Conservation (phyloP, 2,888 invertebrate genomes). For the Hybos culiciformis region DNA sequence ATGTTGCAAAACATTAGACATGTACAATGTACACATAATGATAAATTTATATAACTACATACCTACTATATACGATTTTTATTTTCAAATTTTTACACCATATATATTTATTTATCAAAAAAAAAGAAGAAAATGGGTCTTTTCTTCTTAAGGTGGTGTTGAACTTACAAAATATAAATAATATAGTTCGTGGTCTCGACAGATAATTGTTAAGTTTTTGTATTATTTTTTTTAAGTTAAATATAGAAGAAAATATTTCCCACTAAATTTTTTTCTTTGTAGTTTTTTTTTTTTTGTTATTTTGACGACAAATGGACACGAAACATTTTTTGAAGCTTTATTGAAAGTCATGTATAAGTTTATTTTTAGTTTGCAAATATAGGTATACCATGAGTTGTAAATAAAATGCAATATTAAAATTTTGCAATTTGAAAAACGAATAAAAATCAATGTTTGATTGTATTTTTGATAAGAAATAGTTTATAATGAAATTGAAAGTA, state of each 20-base stretch:
- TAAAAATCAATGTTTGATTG: too few relatives aligned
- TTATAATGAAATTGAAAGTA: too few relatives aligned
- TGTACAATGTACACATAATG: too few relatives aligned
- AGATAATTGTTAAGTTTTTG: neutral
- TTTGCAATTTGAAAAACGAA: too few relatives aligned
- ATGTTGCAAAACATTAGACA: too few relatives aligned
- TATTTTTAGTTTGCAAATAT: neutral
- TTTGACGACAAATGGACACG: neutral
- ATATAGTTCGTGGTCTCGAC: neutral
- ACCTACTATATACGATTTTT: neutral
- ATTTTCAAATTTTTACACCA: neutral
- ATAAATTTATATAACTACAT: neutral
- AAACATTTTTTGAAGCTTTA: too few relatives aligned
- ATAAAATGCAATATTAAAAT: too few relatives aligned
- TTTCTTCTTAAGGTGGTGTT: too few relatives aligned
- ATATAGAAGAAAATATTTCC: neutral
- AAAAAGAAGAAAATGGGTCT: neutral
- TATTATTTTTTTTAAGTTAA: too few relatives aligned
- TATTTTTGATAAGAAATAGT: too few relatives aligned
- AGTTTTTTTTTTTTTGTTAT: neutral
- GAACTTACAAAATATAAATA: too few relatives aligned
- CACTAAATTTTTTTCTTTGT: neutral
- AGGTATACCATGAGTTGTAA: too few relatives aligned
- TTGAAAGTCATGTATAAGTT: neutral
- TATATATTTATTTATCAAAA: neutral